Base-by-base conservation (phyloP, 2,797 vertebrate genomes). In the Neosalanx taihuensis region DNA sequence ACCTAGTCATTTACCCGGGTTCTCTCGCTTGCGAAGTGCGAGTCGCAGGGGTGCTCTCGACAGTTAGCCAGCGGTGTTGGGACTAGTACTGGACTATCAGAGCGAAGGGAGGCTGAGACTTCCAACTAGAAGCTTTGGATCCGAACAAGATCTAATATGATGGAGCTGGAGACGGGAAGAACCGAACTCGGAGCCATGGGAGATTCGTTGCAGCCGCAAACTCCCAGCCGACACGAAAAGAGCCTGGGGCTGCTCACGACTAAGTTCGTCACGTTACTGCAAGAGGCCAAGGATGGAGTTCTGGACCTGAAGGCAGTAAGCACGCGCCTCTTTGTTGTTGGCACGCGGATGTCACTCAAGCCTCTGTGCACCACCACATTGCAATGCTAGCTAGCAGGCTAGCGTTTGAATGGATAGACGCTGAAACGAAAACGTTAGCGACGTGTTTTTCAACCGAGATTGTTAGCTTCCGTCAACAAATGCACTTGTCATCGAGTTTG, bases 231-330 rank as follows among this genome's bases (percentile, higher is more conserved):
- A 20, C 97, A 99, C 83, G 97, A 99, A 84, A 99, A 99, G 90
- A 99, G 97, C 76, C 90, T 99, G 60, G 97, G 97, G 41, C 90
- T 99, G 77, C 94, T 99, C 79, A 98, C 97, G 18, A 97, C 96
- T 78, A 97, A 97, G 91, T 99, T 99, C 87, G 97, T 98, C 78
- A 97, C 96, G 69, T 86, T 99, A 64, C 90, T 99, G 61, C 97
- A 99, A 81, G 97, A 98, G 86, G 97, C 97, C 60, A 97, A 98
- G 91, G 97, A 98, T 87, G 97, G 97, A 67, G 97, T 99, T 64
- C 91, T 99, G 86, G 97, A 98, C 86, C 93, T 99, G 51, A 98
- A 99, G 83, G 94, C 95, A 88, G 97, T 97, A 92, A 92, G 92
- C 78, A 63, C 62, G 75, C 66, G 77, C 63, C 74, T 81, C 86